These are phyloP conservation scores for Hypomesus transpacificus DNA, from an alignment of 2,113 vertebrate species.

Conservation along the genomic window DNA sequence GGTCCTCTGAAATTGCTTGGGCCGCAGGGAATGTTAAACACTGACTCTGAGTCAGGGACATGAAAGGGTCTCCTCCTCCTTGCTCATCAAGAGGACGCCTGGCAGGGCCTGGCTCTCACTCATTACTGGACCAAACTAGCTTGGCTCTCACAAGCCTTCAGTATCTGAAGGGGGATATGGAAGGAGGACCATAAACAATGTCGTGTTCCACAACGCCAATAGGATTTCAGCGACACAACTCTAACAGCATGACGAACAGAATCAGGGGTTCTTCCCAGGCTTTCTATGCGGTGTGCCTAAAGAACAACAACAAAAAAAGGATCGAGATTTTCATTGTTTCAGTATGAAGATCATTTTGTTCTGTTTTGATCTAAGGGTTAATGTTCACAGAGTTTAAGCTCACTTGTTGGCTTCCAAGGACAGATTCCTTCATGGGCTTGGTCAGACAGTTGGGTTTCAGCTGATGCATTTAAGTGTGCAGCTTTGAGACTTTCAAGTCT, in stretches of 20 bases:
- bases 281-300: not conserved
- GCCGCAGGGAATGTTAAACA: slow-evolving; percentile 74
- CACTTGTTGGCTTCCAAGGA: slow-evolving; percentile 6
- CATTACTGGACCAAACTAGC: slow-evolving; percentile 28
- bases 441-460: not conserved
- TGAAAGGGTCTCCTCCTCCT: slow-evolving; percentile 54
- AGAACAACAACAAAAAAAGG: not conserved
- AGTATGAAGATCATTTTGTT: not conserved
- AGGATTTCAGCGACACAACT: slow-evolving; percentile 13
- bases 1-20: slow-evolving; percentile 46
- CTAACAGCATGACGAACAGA: slow-evolving; percentile 18
- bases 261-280: slow-evolving; percentile 6
- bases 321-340: not conserved
- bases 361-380: slow-evolving; percentile 5
- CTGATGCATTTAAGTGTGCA: not conserved
- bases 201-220: slow-evolving; percentile 11
- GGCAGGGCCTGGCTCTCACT: slow-evolving; percentile 48
- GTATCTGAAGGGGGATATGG: slow-evolving; percentile 21
- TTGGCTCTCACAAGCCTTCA: slow-evolving; percentile 15
- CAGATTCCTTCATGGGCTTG: slow-evolving; percentile 9
- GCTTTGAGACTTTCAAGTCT: too few species aligned
- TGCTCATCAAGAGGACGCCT: slow-evolving; percentile 46
- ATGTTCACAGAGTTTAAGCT: slow-evolving; percentile 4
- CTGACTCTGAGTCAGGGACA: slow-evolving; percentile 48
- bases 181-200: slow-evolving; percentile 30